These are phyloP conservation scores for Euleptes europaea DNA, from an alignment of 2,113 vertebrate species.

Conservation along the genomic window DNA sequence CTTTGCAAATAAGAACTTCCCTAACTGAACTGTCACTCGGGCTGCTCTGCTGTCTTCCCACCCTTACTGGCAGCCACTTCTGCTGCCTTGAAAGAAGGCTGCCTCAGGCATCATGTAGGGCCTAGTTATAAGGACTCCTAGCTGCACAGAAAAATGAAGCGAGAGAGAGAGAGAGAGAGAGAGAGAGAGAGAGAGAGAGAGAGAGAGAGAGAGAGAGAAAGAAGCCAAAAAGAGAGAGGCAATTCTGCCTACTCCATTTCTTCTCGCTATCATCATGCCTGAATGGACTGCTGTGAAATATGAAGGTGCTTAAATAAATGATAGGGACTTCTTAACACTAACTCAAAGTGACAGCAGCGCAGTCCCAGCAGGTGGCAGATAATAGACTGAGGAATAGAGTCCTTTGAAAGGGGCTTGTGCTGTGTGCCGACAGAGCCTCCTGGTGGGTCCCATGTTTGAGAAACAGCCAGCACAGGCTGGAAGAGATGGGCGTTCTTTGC, in stretches of 20 bases:
- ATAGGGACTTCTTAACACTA: neutral
- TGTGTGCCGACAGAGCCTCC: neutral
- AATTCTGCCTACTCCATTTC: neutral
- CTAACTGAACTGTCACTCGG: too few relatives aligned
- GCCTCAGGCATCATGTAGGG: too few relatives aligned
- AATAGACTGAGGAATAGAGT: neutral
- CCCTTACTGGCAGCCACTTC: too few relatives aligned
- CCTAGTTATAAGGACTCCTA: too few relatives aligned
- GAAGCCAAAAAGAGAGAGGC: too few relatives aligned
- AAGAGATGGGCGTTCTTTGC: neutral
- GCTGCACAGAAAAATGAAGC: too few relatives aligned
- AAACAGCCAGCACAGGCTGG: neutral
- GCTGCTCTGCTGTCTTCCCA: too few relatives aligned
- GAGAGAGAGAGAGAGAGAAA: neutral
- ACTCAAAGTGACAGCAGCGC: neutral
- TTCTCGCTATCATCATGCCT: neutral
- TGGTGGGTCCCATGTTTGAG: neutral
- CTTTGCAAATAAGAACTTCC: too few relatives aligned
- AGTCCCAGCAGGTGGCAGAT: neutral
- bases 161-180: neutral
- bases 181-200: too few relatives aligned
- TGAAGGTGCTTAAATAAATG: neutral
- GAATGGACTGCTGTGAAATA: neutral
- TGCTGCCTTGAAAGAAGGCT: too few relatives aligned
- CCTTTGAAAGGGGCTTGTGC: neutral